A percentile compares a stretch with the other conserved stretches of the same genome.
Evolutionary conservation across 2,797 vertebrate species (phyloP).

Genomic region (Gastrophryne carolinensis): DNA sequence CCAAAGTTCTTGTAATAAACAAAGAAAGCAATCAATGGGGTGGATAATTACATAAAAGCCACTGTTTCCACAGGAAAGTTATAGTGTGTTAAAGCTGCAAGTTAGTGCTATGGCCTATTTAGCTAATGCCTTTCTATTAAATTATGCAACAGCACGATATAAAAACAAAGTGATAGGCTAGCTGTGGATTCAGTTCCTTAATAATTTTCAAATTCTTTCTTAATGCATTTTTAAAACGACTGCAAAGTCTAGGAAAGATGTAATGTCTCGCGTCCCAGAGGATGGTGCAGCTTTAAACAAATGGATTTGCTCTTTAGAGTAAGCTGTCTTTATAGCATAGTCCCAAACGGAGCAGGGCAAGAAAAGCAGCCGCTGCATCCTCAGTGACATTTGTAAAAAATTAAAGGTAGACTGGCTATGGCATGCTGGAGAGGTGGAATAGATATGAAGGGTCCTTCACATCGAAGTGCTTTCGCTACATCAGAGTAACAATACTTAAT

Average conservation of each 20-base stretch:
- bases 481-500: too few species aligned
- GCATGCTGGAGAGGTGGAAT: neutral
- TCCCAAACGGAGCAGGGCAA: neutral
- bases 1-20: constrained; percentile 5
- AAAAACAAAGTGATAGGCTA: constrained; percentile 36
- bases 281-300: neutral
- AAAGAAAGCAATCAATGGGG: constrained; percentile 21
- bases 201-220: constrained; percentile 33
- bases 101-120: constrained; percentile 34
- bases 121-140: constrained; percentile 49
- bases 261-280: constrained; percentile 3
- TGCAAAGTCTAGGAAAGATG: neutral
- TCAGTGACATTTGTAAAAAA: neutral
- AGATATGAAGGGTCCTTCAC: neutral
- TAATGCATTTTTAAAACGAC: constrained; percentile 43
- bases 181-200: constrained; percentile 17
- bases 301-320: neutral
- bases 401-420: neutral
- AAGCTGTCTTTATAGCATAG: neutral
- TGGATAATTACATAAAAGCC: constrained; percentile 23
- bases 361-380: neutral
- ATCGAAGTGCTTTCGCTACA: too few species aligned
- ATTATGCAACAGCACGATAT: constrained; percentile 43
- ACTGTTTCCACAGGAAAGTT: constrained; percentile 1
- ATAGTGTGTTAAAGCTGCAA: constrained; percentile 20